Percentiles rank a stretch among this genome's conserved stretches.
These are phyloP conservation scores for Charina bottae DNA, from an alignment of 2,113 vertebrate species.

Conservation along the genomic window DNA sequence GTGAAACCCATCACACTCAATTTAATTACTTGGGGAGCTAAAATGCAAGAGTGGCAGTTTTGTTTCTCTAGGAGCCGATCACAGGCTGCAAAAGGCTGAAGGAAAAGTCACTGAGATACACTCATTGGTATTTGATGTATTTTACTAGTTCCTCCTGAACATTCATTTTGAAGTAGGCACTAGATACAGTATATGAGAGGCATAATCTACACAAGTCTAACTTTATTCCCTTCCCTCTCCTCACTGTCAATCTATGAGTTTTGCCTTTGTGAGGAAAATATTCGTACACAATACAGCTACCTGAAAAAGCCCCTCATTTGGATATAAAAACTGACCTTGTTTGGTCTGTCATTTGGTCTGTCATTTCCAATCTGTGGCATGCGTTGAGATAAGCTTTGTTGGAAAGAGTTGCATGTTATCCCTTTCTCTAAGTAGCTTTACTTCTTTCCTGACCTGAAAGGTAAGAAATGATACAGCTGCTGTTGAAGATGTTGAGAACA, in stretches of 20 bases:
- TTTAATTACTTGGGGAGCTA: conserved; percentile 53
- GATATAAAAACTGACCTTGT: background rate
- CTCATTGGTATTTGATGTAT: background rate
- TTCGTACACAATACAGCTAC: conserved; percentile 22
- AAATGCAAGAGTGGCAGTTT: conserved; percentile 17
- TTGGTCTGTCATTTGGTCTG: background rate
- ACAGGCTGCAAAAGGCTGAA: conserved; percentile 21
- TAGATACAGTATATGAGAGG: background rate
- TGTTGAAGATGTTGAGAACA: background rate
- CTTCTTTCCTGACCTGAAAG: conserved; percentile 47
- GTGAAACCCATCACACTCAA: conserved; percentile 3
- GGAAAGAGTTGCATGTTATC: conserved; percentile 10
- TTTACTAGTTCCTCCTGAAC: background rate
- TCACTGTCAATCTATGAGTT: background rate
- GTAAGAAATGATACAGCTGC: conserved; percentile 30
- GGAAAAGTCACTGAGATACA: conserved; percentile 14
- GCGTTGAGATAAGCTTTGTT: background rate
- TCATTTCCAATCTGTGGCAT: conserved; percentile 6
- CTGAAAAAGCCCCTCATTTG: background rate
- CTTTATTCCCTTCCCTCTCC: background rate
- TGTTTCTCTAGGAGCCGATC: background rate
- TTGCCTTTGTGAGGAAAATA: too few species aligned
- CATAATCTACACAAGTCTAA: conserved; percentile 23
- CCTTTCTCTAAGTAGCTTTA: conserved; percentile 21
- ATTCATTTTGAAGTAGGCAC: background rate